Base-by-base conservation (phyloP, 2,113 vertebrate genomes). In the Syngnathus scovelli region DNA sequence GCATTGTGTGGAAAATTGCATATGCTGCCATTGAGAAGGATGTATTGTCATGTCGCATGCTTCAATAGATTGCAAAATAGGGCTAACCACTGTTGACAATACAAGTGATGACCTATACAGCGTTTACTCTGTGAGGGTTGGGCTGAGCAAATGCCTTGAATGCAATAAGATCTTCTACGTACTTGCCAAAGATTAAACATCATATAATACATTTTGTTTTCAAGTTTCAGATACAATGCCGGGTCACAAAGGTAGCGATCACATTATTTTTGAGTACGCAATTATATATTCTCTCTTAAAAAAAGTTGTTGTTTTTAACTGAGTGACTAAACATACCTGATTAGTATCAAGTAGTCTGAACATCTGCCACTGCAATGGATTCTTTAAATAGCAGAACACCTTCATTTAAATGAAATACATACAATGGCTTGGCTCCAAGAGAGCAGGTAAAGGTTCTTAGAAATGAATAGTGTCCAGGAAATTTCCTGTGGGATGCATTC, bases 11-110 rank as follows among this genome's bases (percentile, higher is more conserved):
- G 56, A 27, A 59, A 59, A 59, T 59, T 59, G 56, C 27, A 0
- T 5, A 19, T 55, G 9, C 54, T 55, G 10, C 12, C 6, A 33
- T 18, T 59, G 56, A 59, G 6, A 36, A 59, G 33, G 33, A 59
- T 6, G 33, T 18, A 37, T 59, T 37, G 48, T 51, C 48, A 19
- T 51, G 18, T 1, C 3, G 18, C 18, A 8, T 51, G 48, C 48
- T 51, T 51, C 48, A 51, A 51, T 7, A 19, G 48, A 51, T 51
- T 51, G 19, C 18, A 51, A 51, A 51, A 7, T 7, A 27, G 16
- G 16, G 19, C 46, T 48, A 48, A 48, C 51, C 13, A 33, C 66
- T 75, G 72, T 56, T 81, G 79, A 80, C 77, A 73, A 63, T 68
- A 75, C 62, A 41, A 13, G 21, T 52, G 65, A 82, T 52, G 65